phyloP scores from a whole-genome alignment of 2,888 invertebrate species.

The Thymelicus sylvestris region DNA sequence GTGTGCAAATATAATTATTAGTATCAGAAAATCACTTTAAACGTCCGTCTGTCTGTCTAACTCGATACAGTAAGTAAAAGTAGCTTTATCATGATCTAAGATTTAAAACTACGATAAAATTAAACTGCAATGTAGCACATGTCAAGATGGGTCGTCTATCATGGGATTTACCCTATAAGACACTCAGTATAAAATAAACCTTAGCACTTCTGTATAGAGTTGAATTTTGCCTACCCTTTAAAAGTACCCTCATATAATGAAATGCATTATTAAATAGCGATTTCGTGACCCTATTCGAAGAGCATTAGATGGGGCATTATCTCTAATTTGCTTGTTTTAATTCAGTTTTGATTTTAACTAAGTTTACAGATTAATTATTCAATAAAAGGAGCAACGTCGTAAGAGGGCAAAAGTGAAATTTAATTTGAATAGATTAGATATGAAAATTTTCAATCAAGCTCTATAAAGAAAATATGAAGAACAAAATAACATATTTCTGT shows the following conservation, averaged over 20 bases:
- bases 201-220: constrained; percentile 37
- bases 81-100: constrained; percentile 41
- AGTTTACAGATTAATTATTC: constrained; percentile 76
- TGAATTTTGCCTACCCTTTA: constrained; percentile 36
- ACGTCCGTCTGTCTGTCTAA: not conserved
- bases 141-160: constrained; percentile 65
- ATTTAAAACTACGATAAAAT: constrained; percentile 65
- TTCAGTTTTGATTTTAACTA: constrained; percentile 79
- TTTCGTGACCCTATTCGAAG: constrained; percentile 77
- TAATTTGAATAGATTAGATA: not conserved
- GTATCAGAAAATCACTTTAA: constrained; percentile 18
- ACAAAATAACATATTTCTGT: too few relatives aligned
- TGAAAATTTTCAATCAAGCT: not conserved
- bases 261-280: constrained; percentile 77
- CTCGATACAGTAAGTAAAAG: constrained; percentile 21
- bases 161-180: constrained; percentile 53
- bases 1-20: not conserved
- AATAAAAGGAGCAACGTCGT: constrained; percentile 48
- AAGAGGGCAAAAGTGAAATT: constrained; percentile 3
- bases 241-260: constrained; percentile 53
- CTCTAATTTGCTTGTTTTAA: constrained; percentile 81
- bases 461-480: too few relatives aligned
- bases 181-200: constrained; percentile 16
- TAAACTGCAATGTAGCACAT: constrained; percentile 57
- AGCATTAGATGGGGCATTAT: constrained; percentile 72